phyloP scores from a whole-genome alignment of 2,797 vertebrate genomes.

The Triplophysa yarkandensis region DNA sequence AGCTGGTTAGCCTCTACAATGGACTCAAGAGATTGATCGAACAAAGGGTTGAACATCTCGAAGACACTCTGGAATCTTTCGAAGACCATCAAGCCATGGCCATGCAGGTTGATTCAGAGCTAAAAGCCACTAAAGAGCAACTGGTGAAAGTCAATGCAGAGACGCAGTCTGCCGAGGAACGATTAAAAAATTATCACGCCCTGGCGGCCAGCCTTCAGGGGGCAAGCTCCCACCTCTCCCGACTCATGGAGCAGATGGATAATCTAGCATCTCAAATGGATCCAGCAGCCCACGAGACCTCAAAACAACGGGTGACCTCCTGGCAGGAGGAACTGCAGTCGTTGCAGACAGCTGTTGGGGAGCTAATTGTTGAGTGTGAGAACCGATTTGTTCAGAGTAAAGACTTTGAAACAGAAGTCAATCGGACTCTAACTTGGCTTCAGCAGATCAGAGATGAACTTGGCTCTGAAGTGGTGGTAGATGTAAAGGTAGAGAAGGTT shows the following conservation, averaged over 20 bases:
- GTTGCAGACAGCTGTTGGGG: slow-evolving; percentile 81
- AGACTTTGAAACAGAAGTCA: slow-evolving; percentile 94
- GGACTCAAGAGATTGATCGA: slow-evolving; percentile 79
- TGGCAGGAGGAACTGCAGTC: slow-evolving; percentile 91
- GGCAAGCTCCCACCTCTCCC: slow-evolving; percentile 82
- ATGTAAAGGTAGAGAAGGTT: slow-evolving; percentile 86
- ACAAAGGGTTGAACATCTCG: slow-evolving; percentile 77
- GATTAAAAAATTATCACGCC: slow-evolving; percentile 90
- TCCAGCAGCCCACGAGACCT: slow-evolving; percentile 76
- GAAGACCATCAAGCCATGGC: slow-evolving; percentile 79
- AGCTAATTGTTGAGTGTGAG: slow-evolving; percentile 89
- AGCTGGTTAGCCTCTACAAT: slow-evolving; percentile 78
- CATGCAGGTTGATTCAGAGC: slow-evolving; percentile 74
- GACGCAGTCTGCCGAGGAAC: slow-evolving; percentile 90
- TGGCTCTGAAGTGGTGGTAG: slow-evolving; percentile 78
- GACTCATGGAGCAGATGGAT: slow-evolving; percentile 87
- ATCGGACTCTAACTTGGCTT: slow-evolving; percentile 88
- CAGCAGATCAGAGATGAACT: slow-evolving; percentile 85
- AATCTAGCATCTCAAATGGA: slow-evolving; percentile 85
- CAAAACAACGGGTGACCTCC: slow-evolving; percentile 78
- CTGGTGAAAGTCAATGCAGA: slow-evolving; percentile 85
- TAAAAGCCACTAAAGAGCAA: slow-evolving; percentile 77
- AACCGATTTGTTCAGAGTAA: slow-evolving; percentile 91
- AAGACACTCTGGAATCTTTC: slow-evolving; percentile 76
- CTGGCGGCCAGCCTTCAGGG: slow-evolving; percentile 89